Conservation (phyloP, 2,888 invertebrate genomes). For the Unio pictorum region DNA sequence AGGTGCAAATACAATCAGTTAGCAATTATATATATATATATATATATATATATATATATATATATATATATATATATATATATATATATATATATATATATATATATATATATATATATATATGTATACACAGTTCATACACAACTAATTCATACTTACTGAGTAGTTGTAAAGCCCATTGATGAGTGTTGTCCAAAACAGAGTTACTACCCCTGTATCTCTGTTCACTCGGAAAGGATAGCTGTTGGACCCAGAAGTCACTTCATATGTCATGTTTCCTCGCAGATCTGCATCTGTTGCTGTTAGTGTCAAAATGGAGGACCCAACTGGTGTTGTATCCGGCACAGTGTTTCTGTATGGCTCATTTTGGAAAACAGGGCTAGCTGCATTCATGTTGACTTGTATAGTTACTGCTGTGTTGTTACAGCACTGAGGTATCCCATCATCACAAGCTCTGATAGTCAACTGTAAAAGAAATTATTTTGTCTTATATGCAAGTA, state of each 20-base stretch:
- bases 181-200: slow-evolving; percentile 32
- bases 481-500: not conserved
- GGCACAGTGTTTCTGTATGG: slow-evolving; percentile 38
- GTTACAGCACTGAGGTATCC: slow-evolving; percentile 44
- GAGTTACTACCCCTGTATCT: slow-evolving; percentile 33
- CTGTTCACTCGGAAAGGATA: slow-evolving; percentile 44
- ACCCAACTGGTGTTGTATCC: slow-evolving; percentile 25
- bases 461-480: slow-evolving; percentile 33
- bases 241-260: slow-evolving; percentile 18
- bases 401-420: slow-evolving; percentile 48
- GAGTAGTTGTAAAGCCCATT: slow-evolving; percentile 41
- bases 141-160: slow-evolving; percentile 26
- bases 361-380: slow-evolving; percentile 51
- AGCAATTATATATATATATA: too few species aligned
- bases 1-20: too few species aligned
- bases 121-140: not conserved
- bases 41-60: too few species aligned
- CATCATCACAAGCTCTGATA: slow-evolving; percentile 49
- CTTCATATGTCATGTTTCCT: slow-evolving; percentile 46
- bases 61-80: too few species aligned
- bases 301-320: slow-evolving; percentile 25
- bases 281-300: slow-evolving; percentile 44
- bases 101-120: too few species aligned
- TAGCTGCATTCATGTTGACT: slow-evolving; percentile 52
- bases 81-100: too few species aligned